phyloP scores from a whole-genome alignment of 2,113 vertebrate species.

The Periophthalmus modestus region DNA sequence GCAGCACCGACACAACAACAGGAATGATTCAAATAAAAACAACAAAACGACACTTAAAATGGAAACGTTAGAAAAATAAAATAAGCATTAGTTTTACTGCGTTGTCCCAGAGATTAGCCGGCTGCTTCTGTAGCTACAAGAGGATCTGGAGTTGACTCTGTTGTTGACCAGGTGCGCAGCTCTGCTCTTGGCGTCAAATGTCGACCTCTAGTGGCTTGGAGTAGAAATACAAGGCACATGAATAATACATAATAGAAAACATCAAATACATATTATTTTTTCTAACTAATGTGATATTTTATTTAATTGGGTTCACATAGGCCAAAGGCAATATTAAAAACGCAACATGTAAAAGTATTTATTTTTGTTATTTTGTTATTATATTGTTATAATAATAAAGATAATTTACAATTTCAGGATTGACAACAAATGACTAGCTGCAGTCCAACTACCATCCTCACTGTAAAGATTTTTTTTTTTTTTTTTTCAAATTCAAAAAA shows the following conservation, averaged over 20 bases:
- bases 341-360: too few relatives aligned
- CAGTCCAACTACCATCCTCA: too few relatives aligned
- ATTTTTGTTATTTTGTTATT: too few relatives aligned
- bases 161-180: conserved; percentile 33
- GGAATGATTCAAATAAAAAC: not conserved
- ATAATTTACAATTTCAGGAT: too few relatives aligned
- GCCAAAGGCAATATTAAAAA: too few relatives aligned
- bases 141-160: conserved; percentile 50
- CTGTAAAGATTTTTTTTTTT: too few relatives aligned
- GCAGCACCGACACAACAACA: not conserved
- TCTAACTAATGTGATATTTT: too few relatives aligned
- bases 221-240: not conserved
- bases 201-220: conserved; percentile 52
- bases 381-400: too few relatives aligned
- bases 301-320: too few relatives aligned
- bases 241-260: too few relatives aligned
- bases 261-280: too few relatives aligned
- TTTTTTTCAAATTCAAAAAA: not conserved
- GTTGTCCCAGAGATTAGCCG: conserved; percentile 59
- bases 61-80: conserved; percentile 7
- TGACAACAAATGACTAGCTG: too few relatives aligned
- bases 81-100: conserved; percentile 35
- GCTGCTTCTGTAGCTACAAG: conserved; percentile 57
- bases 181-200: not conserved
- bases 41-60: not conserved